These are phyloP conservation scores for Agonopterix heracliana DNA, from an alignment of 2,888 invertebrate genomes.

Conservation along the genomic window DNA sequence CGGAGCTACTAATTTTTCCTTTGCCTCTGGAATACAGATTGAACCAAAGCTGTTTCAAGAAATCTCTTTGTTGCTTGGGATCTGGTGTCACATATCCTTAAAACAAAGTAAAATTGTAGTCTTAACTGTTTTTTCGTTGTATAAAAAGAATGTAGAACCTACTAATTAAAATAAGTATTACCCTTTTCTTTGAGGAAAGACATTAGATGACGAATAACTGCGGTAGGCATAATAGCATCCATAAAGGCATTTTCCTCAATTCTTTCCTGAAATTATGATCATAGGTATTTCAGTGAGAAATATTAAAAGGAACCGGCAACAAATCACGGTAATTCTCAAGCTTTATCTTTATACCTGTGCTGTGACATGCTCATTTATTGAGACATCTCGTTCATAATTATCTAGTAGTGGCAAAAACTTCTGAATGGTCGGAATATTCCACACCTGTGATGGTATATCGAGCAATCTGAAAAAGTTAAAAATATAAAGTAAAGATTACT, in stretches of 20 bases:
- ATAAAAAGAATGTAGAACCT: too few relatives aligned
- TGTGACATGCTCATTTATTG: conserved; percentile 85
- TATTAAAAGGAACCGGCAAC: too few relatives aligned
- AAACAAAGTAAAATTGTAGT: too few relatives aligned
- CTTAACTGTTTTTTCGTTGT: too few relatives aligned
- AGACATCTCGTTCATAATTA: conserved; percentile 88
- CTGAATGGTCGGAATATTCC: conserved; percentile 83
- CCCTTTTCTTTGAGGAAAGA: conserved; percentile 80
- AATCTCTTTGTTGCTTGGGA: conserved; percentile 82
- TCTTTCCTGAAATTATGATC: conserved; percentile 69
- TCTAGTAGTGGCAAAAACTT: conserved; percentile 85
- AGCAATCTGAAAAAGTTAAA: conserved; percentile 76
- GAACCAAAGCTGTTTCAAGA: conserved; percentile 86
- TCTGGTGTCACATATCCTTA: conserved; percentile 78
- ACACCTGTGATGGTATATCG: conserved; percentile 76
- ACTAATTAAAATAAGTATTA: conserved; percentile 16
- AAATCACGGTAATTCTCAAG: background rate
- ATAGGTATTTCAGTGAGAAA: too few relatives aligned
- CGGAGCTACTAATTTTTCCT: conserved; percentile 89
- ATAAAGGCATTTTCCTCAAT: conserved; percentile 88
- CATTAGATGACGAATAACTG: conserved; percentile 83
- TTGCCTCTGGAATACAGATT: conserved; percentile 87
- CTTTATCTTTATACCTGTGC: conserved; percentile 55
- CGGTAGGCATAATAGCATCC: conserved; percentile 84
- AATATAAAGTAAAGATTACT: background rate